Evolutionary conservation across 2,113 vertebrate species (phyloP).

Genomic region (Haemorhous mexicanus): DNA sequence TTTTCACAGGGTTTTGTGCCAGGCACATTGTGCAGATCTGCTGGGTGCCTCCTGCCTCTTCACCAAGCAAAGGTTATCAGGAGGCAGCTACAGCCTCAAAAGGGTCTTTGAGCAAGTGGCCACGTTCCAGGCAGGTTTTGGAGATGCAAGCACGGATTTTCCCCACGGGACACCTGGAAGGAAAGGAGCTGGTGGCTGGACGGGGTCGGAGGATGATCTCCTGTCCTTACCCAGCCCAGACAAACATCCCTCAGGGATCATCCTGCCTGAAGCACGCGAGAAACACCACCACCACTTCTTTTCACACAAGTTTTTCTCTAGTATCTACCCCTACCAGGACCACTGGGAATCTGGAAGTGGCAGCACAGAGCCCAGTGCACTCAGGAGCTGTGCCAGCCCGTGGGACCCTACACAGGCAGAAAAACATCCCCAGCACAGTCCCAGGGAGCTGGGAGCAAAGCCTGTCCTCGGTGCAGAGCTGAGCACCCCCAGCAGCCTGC

Average conservation of each 20-base stretch:
- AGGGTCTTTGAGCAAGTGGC: background rate
- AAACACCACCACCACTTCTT: background rate
- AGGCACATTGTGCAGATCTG: background rate
- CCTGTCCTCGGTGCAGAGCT: background rate
- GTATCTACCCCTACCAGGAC: background rate
- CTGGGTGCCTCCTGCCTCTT: background rate
- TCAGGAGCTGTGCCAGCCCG: background rate
- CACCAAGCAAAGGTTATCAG: background rate
- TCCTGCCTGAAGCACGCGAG: background rate
- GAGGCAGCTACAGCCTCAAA: background rate
- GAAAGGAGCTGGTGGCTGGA: background rate
- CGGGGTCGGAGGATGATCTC: fast-evolving
- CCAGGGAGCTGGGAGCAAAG: background rate
- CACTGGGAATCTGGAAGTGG: background rate
- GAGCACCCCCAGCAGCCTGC: background rate
- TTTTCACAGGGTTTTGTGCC: background rate
- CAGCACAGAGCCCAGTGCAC: background rate
- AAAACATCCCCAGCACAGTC: background rate
- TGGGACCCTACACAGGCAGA: fast-evolving
- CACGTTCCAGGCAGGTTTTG: background rate
- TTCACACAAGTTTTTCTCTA: background rate
- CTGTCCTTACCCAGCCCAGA: background rate
- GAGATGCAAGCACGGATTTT: background rate
- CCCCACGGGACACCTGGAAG: background rate
- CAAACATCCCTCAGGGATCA: background rate